Evolutionary conservation across 1,140 invertebrate genomes (phyloP).

Genomic region (Pissodes strobi): DNA sequence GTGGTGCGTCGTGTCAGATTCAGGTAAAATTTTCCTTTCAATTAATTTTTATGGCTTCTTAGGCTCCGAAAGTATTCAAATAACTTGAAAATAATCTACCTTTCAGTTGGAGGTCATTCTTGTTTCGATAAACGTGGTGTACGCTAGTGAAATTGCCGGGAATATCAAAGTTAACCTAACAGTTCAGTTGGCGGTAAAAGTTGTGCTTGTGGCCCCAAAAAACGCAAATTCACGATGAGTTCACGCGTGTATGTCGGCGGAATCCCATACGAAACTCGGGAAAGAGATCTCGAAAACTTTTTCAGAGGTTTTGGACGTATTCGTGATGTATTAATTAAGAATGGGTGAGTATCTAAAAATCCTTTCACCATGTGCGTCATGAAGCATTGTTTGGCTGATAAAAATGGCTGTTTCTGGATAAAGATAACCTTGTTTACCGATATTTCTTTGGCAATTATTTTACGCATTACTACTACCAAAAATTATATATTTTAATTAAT

Average conservation of each 20-base stretch:
- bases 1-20: constrained; percentile 3
- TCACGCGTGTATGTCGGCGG: constrained; percentile 35
- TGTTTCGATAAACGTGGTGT: not conserved
- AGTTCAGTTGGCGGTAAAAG: constrained; percentile 15
- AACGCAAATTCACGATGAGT: constrained; percentile 18
- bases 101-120: not conserved
- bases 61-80: not conserved
- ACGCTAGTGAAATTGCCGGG: not conserved
- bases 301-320: constrained; percentile 33
- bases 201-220: no score
- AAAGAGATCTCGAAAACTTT: constrained; percentile 32
- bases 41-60: not conserved
- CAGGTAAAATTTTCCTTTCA: constrained; percentile 1
- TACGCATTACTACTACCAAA: no score
- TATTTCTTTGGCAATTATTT: no score
- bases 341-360: constrained; percentile 23
- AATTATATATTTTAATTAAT: not conserved
- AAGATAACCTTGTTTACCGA: no score
- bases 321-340: constrained; percentile 32
- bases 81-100: not conserved
- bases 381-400: not conserved
- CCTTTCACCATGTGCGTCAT: constrained; percentile 16
- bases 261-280: constrained; percentile 34
- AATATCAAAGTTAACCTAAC: constrained; percentile 15
- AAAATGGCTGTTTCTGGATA: no score